Conservation (phyloP, 2,888 invertebrate genomes). For the Nemotelus pantherinus region DNA sequence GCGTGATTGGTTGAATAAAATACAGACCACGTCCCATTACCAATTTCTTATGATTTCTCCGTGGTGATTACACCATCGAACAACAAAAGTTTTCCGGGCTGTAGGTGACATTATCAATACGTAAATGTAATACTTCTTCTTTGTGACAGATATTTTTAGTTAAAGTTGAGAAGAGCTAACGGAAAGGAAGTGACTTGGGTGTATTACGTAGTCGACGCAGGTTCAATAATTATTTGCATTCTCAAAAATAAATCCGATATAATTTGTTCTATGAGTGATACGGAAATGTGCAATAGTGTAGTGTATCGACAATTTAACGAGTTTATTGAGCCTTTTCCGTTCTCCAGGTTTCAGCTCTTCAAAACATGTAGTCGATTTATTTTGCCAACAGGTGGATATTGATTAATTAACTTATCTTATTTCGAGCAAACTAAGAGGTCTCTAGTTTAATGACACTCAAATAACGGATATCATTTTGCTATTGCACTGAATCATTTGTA, state of each 20-base stretch:
- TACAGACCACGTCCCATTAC: constrained; percentile 9
- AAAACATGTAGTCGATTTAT: constrained; percentile 75
- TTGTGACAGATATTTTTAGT: not conserved
- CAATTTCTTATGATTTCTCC: constrained; percentile 35
- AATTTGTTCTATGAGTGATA: not conserved
- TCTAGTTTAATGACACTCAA: too few species aligned
- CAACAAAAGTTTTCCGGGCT: not conserved
- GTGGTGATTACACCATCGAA: constrained; percentile 38
- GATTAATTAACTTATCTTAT: not conserved
- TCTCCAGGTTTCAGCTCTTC: constrained; percentile 73
- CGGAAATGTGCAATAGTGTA: constrained; percentile 54
- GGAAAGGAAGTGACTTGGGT: constrained; percentile 3
- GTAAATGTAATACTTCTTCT: constrained; percentile 31
- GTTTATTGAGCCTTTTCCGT: constrained; percentile 61
- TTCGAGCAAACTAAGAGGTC: too few species aligned
- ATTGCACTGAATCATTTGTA: too few species aligned
- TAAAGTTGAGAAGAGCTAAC: constrained; percentile 2
- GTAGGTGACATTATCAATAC: constrained; percentile 30
- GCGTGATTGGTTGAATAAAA: constrained; percentile 64
- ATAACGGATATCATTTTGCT: too few species aligned
- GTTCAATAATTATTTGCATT: not conserved
- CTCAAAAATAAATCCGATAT: not conserved
- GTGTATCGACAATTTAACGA: constrained; percentile 54
- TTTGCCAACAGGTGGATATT: constrained; percentile 68
- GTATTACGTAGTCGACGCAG: not conserved